Evolutionary conservation across 2,113 vertebrate species (phyloP).

Genomic region (Melanocharis versteri): DNA sequence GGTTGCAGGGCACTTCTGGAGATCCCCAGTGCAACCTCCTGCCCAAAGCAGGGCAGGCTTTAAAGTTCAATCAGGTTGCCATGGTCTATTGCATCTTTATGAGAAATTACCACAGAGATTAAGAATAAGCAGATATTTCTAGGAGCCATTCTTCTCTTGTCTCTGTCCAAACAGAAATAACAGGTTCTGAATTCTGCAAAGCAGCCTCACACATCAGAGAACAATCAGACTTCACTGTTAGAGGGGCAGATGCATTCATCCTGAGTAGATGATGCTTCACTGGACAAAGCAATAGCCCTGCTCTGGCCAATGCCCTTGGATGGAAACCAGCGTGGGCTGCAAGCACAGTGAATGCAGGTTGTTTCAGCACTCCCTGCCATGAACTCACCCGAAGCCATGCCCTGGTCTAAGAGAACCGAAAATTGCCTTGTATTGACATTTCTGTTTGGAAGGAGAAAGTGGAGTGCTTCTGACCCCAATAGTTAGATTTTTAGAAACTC

Average conservation of each 20-base stretch:
- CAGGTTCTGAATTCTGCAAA: not conserved
- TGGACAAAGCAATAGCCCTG: not conserved
- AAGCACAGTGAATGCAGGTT: not conserved
- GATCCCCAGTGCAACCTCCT: not conserved
- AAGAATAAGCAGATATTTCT: not conserved
- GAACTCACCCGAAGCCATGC: not conserved
- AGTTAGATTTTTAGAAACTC: not conserved
- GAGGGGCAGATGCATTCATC: not conserved
- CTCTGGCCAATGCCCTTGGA: not conserved
- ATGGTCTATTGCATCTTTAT: not conserved
- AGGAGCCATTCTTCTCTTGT: not conserved
- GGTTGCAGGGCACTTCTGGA: not conserved
- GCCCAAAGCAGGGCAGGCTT: not conserved
- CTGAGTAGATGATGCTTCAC: not conserved
- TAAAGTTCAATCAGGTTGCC: not conserved
- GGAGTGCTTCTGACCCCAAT: not conserved
- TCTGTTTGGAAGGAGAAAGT: not conserved
- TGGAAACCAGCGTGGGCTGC: not conserved
- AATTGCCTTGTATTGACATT: not conserved
- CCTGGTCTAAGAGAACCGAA: not conserved
- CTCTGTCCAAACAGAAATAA: not conserved
- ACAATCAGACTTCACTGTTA: not conserved
- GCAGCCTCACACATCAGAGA: not conserved
- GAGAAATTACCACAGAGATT: not conserved
- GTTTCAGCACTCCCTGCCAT: not conserved